phyloP scores from a whole-genome alignment of 2,113 vertebrate genomes.

The Dipodomys ordii region DNA sequence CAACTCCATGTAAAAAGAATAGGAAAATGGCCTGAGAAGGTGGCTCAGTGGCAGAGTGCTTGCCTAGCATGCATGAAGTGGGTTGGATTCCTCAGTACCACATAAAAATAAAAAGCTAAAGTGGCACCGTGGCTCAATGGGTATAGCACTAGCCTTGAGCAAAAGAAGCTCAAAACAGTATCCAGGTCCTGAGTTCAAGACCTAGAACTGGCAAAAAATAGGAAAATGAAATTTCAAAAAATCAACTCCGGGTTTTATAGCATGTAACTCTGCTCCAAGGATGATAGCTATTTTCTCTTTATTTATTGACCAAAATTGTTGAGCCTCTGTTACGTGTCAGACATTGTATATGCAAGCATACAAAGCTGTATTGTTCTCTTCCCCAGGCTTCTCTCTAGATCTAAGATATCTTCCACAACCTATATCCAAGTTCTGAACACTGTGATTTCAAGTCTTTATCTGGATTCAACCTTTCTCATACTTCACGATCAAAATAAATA shows the following conservation, averaged over 20 bases:
- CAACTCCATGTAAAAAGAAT: slow-evolving; percentile 7
- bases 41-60: too few species aligned
- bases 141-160: too few species aligned
- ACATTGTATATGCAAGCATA: background rate
- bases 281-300: background rate
- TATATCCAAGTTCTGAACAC: background rate
- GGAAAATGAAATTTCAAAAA: background rate
- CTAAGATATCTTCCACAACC: background rate
- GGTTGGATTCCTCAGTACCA: too few species aligned
- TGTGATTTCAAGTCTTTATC: background rate
- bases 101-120: too few species aligned
- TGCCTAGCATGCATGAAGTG: too few species aligned
- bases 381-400: background rate
- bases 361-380: background rate
- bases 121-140: too few species aligned
- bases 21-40: background rate
- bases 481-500: background rate
- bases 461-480: background rate
- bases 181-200: too few species aligned
- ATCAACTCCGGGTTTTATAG: background rate
- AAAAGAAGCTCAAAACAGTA: background rate
- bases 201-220: too few species aligned
- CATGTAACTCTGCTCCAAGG: background rate
- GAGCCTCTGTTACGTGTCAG: background rate
- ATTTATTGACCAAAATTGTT: background rate